Evolutionary conservation across 2,888 invertebrate species (phyloP).

Genomic region (Sussaba pulchella): DNA sequence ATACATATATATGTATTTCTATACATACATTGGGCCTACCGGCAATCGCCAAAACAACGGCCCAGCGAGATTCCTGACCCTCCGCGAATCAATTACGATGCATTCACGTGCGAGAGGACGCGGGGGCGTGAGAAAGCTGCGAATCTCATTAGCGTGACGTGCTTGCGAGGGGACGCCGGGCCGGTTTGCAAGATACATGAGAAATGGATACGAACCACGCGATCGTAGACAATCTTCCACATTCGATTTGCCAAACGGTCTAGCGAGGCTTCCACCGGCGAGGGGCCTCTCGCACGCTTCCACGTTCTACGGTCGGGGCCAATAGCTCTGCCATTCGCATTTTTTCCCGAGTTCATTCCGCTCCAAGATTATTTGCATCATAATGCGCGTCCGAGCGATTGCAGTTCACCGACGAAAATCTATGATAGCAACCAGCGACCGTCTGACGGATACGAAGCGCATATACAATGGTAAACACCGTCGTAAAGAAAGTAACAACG

Average conservation of each 20-base stretch:
- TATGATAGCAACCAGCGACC: background rate
- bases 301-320: background rate
- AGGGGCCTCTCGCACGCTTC: too few relatives aligned
- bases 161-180: constrained; percentile 23
- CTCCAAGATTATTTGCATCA: background rate
- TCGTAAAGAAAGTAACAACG: constrained; percentile 7
- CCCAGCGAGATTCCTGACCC: background rate
- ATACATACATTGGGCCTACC: too few relatives aligned
- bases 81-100: constrained; percentile 26
- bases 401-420: background rate
- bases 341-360: background rate
- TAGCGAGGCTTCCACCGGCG: too few relatives aligned
- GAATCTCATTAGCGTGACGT: constrained; percentile 30
- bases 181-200: constrained; percentile 47
- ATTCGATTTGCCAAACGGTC: background rate
- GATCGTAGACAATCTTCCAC: constrained; percentile 38
- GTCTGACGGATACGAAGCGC: background rate
- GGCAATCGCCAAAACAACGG: too few relatives aligned
- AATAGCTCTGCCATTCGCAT: background rate
- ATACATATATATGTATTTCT: too few relatives aligned
- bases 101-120: constrained; percentile 10
- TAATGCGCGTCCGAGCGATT: too few relatives aligned
- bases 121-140: background rate
- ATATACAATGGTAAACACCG: background rate
- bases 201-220: constrained; percentile 51